Conservation (phyloP, 2,888 invertebrate genomes). For the Euspilapteryx auroguttella region DNA sequence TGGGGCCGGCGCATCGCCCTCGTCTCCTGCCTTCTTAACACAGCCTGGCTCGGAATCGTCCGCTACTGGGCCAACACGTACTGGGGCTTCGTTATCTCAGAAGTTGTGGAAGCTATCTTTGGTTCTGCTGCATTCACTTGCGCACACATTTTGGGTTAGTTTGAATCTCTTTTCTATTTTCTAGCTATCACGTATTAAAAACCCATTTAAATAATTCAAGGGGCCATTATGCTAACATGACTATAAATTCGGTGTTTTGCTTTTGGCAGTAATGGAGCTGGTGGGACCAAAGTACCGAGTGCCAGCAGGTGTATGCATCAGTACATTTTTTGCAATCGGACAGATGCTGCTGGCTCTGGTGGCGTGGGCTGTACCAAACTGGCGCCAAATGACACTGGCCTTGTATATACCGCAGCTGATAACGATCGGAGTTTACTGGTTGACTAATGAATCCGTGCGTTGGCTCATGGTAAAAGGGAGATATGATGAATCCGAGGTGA, state of each 20-base stretch:
- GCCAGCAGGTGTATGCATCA: conserved; percentile 71
- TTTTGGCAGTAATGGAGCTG: conserved; percentile 69
- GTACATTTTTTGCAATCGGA: conserved; percentile 73
- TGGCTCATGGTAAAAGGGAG: conserved; percentile 76
- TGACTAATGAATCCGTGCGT: conserved; percentile 73
- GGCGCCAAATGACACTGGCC: conserved; percentile 69
- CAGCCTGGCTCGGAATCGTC: conserved; percentile 66
- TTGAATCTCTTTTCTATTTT: too few species aligned
- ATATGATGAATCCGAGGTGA: conserved; percentile 64
- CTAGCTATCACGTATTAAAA: too few species aligned
- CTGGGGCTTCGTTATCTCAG: conserved; percentile 68
- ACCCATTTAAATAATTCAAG: too few species aligned
- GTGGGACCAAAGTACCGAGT: conserved; percentile 76
- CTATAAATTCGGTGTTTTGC: too few species aligned
- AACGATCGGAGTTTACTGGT: conserved; percentile 69
- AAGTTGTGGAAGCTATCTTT: conserved; percentile 71
- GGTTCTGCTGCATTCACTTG: conserved; percentile 73
- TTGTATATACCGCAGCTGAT: conserved; percentile 73
- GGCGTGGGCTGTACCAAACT: conserved; percentile 70
- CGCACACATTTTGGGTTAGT: conserved; percentile 70
- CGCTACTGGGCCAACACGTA: conserved; percentile 72
- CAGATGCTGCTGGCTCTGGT: conserved; percentile 71
- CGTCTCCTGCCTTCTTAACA: conserved; percentile 62
- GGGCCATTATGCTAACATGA: too few species aligned
- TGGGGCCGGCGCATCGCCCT: conserved; percentile 68